Evolutionary conservation across 2,113 vertebrate species (phyloP).

Genomic region (Nesoenas mayeri): DNA sequence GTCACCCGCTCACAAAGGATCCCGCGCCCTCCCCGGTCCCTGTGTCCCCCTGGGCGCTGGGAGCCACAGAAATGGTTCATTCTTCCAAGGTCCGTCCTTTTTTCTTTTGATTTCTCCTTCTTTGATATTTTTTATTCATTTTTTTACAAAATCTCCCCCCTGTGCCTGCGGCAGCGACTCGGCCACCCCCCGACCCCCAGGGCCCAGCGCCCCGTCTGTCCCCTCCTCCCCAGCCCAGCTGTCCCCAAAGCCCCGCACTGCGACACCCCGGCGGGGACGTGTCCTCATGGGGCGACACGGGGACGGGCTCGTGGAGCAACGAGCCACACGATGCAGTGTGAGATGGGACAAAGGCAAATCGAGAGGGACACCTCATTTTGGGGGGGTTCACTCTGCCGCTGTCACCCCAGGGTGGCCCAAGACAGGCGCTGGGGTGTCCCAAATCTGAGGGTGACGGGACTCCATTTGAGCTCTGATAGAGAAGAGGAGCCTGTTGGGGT

Average conservation of each 20-base stretch:
- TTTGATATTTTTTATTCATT: background rate
- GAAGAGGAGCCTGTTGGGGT: background rate
- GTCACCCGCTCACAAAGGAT: no score
- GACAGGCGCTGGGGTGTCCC: background rate
- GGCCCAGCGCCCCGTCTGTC: rapidly evolving
- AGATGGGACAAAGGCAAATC: background rate
- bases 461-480: background rate
- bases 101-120: background rate
- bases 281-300: background rate
- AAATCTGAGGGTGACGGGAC: background rate
- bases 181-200: background rate
- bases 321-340: rapidly evolving
- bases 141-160: conserved; percentile 2
- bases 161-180: rapidly evolving
- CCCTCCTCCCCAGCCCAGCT: background rate
- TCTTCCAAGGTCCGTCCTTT: background rate
- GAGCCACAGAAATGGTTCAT: background rate
- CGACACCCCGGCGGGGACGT: rapidly evolving
- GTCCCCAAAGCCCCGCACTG: background rate
- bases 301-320: no score
- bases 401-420: background rate
- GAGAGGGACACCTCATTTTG: rapidly evolving
- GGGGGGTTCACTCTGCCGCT: background rate
- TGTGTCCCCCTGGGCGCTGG: background rate
- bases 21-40: background rate